Percentiles rank a stretch among this genome's conserved stretches.
phyloP scores from a whole-genome alignment of 2,797 vertebrate genomes.

The Hoplostethus atlanticus region DNA sequence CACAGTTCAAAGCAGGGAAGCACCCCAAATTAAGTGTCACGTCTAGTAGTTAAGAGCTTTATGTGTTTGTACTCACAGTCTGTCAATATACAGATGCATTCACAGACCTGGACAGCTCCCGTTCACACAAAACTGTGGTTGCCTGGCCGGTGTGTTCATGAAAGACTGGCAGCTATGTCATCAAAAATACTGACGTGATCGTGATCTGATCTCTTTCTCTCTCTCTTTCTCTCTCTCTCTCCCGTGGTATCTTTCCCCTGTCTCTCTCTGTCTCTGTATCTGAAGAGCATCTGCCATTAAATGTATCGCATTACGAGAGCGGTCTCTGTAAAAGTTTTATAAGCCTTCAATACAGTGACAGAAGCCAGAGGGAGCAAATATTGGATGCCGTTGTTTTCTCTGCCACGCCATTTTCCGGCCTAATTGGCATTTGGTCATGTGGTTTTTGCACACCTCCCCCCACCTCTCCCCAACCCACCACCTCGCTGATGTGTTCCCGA shows the following conservation, averaged over 20 bases:
- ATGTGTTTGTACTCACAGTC: conserved; percentile 8
- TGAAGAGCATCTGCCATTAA: conserved; percentile 24
- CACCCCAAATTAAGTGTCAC: neutral
- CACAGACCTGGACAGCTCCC: neutral
- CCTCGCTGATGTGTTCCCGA: conserved; percentile 37
- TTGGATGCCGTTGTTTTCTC: conserved; percentile 26
- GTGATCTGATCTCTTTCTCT: too few relatives aligned
- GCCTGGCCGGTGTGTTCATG: too few relatives aligned
- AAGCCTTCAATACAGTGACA: conserved; percentile 41
- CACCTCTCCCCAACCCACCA: neutral
- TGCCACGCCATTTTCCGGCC: conserved; percentile 66
- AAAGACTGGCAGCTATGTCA: neutral
- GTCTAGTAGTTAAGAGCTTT: neutral
- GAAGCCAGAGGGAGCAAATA: conserved; percentile 28
- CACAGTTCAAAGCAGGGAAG: neutral
- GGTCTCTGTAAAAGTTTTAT: conserved; percentile 68
- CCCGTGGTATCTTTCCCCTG: neutral
- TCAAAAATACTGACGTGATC: neutral
- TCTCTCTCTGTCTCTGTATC: neutral
- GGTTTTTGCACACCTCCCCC: conserved; percentile 16
- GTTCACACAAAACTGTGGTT: neutral
- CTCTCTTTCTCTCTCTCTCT: neutral
- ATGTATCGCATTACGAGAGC: conserved; percentile 41
- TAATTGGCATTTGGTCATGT: conserved; percentile 70
- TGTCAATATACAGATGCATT: neutral